Evolutionary conservation across 2,797 vertebrate genomes (phyloP).

Genomic region (Melanotaenia trifasciata): DNA sequence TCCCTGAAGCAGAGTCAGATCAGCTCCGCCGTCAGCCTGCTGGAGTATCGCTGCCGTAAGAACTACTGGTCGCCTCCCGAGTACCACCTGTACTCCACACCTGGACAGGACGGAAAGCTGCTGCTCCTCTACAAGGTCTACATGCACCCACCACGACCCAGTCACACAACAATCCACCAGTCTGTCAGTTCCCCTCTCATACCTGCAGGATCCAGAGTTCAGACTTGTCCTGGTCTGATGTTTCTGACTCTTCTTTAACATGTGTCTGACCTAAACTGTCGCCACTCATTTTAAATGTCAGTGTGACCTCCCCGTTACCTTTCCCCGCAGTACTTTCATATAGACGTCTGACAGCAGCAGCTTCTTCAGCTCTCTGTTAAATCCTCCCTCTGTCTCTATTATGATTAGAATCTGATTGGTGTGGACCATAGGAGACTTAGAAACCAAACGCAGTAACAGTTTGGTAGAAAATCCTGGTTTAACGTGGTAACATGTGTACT

Average conservation of each 20-base stretch:
- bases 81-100: constrained; percentile 91
- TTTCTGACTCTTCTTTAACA: background rate
- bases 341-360: no score
- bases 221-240: background rate
- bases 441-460: no score
- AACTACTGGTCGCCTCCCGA: constrained; percentile 90
- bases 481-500: no score
- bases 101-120: constrained; percentile 68
- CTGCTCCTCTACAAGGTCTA: constrained; percentile 72
- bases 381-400: no score
- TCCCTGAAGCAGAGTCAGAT: constrained; percentile 90
- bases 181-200: no score
- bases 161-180: no score
- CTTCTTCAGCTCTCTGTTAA: background rate
- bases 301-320: background rate
- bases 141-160: no score
- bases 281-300: background rate
- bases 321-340: no score
- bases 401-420: no score
- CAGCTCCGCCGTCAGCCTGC: constrained; percentile 88
- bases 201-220: background rate
- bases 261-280: background rate
- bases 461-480: no score
- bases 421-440: no score
- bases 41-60: constrained; percentile 91